Percentiles rank a stretch among this genome's conserved stretches.
phyloP scores from a whole-genome alignment of 2,113 vertebrate species.

The Coptodon rendalli region DNA sequence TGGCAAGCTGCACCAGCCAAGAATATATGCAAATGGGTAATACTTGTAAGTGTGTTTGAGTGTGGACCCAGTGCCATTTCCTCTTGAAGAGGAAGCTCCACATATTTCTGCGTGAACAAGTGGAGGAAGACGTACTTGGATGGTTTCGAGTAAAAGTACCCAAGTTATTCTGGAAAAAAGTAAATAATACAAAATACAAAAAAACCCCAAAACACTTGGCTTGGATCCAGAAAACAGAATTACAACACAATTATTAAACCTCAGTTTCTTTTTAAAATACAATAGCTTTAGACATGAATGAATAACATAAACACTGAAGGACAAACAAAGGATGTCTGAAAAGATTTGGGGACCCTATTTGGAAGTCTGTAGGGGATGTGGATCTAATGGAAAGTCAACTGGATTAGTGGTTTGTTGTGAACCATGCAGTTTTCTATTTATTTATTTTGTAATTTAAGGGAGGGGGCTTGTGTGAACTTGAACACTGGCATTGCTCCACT shows the following conservation, averaged over 20 bases:
- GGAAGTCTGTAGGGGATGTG: background rate
- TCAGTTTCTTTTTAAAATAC: background rate
- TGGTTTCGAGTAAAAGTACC: background rate
- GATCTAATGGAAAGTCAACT: background rate
- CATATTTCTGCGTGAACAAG: background rate
- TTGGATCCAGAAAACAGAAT: background rate
- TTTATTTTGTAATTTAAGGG: background rate
- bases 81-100: background rate
- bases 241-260: background rate
- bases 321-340: background rate
- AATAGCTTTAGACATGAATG: background rate
- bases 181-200: background rate
- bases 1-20: background rate
- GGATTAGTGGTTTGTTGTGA: background rate
- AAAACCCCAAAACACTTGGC: background rate
- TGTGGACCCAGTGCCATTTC: background rate
- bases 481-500: background rate
- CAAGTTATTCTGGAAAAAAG: background rate
- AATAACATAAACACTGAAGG: background rate
- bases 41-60: background rate
- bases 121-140: background rate
- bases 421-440: background rate
- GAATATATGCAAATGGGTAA: background rate
- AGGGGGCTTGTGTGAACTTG: background rate
- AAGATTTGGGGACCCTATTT: background rate